phyloP scores from a whole-genome alignment of 2,113 vertebrate species.

The Semicossyphus pulcher region DNA sequence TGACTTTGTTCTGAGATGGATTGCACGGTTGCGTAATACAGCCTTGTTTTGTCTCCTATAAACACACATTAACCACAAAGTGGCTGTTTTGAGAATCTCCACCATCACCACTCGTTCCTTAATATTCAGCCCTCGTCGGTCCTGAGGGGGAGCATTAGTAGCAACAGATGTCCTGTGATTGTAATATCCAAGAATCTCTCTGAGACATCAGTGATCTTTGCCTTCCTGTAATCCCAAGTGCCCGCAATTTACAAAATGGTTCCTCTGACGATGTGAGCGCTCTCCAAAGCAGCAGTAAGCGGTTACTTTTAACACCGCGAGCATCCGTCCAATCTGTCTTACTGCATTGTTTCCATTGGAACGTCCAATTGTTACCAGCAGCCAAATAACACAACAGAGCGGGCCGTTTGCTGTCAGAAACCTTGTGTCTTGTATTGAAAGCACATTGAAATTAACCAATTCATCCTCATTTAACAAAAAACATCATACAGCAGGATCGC shows the following conservation, averaged over 20 bases:
- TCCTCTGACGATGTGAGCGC: constrained; percentile 8
- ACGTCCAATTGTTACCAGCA: not conserved
- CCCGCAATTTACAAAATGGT: constrained; percentile 24
- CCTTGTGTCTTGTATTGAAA: no score
- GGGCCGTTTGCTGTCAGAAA: no score
- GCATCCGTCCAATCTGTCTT: not conserved
- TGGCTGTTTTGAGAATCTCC: constrained; percentile 20
- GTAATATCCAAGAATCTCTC: constrained; percentile 63
- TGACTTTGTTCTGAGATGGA: not conserved
- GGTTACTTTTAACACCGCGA: not conserved
- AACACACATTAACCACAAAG: constrained; percentile 11
- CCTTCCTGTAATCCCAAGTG: constrained; percentile 44
- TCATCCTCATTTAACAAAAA: no score
- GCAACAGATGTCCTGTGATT: constrained; percentile 65
- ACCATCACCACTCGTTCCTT: constrained; percentile 26
- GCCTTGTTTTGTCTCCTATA: not conserved
- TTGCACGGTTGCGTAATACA: not conserved
- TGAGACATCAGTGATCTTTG: constrained; percentile 45
- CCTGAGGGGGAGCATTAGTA: constrained; percentile 55
- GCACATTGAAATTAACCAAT: no score
- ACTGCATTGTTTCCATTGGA: not conserved
- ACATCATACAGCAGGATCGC: no score
- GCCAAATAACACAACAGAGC: not conserved
- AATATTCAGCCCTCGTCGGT: constrained; percentile 42
- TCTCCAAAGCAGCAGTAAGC: not conserved